Evolutionary conservation across 2,888 invertebrate genomes (phyloP), one percentile per base, ranked within the genome.

Genomic region (Watsonalla binaria): DNA sequence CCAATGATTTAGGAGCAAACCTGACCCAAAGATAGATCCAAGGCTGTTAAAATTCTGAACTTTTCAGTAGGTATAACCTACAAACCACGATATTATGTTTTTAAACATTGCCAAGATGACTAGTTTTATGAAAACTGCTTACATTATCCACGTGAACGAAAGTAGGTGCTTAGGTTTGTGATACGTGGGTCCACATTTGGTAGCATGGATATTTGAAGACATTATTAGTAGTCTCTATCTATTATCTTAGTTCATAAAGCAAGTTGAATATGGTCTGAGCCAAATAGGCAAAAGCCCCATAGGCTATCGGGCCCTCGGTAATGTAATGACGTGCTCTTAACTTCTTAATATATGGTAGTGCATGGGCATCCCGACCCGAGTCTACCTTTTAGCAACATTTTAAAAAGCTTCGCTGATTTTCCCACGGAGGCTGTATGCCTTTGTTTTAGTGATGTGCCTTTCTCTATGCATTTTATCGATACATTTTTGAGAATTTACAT

Each of bases 371-470:
- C 11, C 42, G 42, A 42, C 42, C 72, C 62, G 52, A 54, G 65
- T 61, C 62, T 64, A 62, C 69, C 68, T 79, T 76, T 78, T 70
- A 79, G 74, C 59, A 72, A 67, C 74, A 75, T 84, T 83, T 84
- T 85, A 83, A 87, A 85, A 87, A 84, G 78, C 76, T 59, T 60
- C 57, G 59, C 66, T 65, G 76, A 84, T 84, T 84, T 87, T 89
- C 88, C 84, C 89, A 89, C 87, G 85, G 79, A 73, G 76, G 64
- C 73, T 62, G 68, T 65, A 45, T 71, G 66, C 65, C 74, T 76
- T 82, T 82, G 78, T 79, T 73, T 60, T 80, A 86, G 83, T 68
- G 75, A 70, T 70, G 86, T 53, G 57, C 61, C 58, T 58, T 60
- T 61, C 58, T 61, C 57, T 52, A 55, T 60, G 60, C n/a, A 70